phyloP scores from a whole-genome alignment of 92 coral and sea anemone genomes.

The Phenganax subtilis region DNA sequence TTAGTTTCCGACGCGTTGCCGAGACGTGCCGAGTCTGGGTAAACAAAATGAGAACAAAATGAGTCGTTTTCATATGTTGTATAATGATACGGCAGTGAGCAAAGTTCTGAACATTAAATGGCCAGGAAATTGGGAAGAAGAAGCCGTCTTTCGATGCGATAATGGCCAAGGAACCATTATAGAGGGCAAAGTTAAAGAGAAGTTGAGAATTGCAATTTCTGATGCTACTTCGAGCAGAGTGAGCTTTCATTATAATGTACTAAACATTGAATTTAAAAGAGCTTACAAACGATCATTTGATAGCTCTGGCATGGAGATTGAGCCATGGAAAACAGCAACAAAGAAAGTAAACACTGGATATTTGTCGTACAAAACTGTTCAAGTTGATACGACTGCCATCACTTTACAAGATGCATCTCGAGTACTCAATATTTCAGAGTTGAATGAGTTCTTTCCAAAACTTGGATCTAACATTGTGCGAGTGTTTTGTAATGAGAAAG shows the following conservation, averaged over 20 bases:
- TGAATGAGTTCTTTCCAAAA: conserved; percentile 54
- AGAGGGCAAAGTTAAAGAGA: conserved; percentile 23
- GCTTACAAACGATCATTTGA: conserved; percentile 73
- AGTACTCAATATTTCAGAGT: conserved; percentile 51
- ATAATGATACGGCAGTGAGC: not conserved
- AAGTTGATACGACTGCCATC: conserved; percentile 50
- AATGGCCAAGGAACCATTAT: not conserved
- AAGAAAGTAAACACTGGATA: conserved; percentile 91
- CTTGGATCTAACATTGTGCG: conserved; percentile 33
- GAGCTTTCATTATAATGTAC: conserved; percentile 59
- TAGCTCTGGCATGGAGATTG: conserved; percentile 72
- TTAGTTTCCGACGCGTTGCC: too few species aligned
- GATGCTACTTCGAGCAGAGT: not conserved
- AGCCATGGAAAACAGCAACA: conserved; percentile 77
- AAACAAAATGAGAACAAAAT: not conserved
- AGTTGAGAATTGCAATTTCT: conserved; percentile 1
- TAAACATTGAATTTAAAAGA: conserved; percentile 63
- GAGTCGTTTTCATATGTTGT: conserved; percentile 14
- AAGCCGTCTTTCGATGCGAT: conserved; percentile 1
- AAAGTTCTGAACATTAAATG: conserved; percentile 27
- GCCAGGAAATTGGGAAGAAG: conserved; percentile 19
- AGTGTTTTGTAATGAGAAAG: conserved; percentile 81
- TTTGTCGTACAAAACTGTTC: conserved; percentile 74
- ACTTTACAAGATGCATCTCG: conserved; percentile 48
- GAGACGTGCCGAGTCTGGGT: too few species aligned